These are phyloP conservation scores for Pseudorhiza aurosa DNA, from an alignment of 30 jellyfish, hydroid and myxozoan species.

Conservation along the genomic window DNA sequence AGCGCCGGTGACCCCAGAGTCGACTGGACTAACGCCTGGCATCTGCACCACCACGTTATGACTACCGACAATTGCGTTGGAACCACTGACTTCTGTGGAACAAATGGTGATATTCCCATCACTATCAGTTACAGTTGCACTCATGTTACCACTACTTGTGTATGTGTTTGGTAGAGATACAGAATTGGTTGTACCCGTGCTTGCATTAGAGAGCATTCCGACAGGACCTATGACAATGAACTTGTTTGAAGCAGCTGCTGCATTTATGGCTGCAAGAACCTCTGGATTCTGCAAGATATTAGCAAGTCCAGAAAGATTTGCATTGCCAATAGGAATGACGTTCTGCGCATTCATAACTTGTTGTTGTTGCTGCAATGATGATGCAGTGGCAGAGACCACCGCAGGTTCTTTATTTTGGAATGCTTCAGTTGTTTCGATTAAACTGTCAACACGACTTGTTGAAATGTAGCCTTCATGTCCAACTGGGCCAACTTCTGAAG, in stretches of 20 bases:
- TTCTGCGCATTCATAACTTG: slow-evolving; percentile 74
- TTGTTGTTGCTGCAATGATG: slow-evolving; percentile 67
- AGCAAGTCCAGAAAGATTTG: slow-evolving; percentile 94
- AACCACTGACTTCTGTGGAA: slow-evolving; percentile 7
- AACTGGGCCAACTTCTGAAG: slow-evolving; percentile 53
- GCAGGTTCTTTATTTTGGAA: slow-evolving; percentile 47
- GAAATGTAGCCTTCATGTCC: slow-evolving; percentile 26
- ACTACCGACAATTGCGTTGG: neutral
- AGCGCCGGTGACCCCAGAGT: slow-evolving; percentile 40
- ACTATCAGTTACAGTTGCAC: neutral
- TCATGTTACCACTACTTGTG: slow-evolving; percentile 16
- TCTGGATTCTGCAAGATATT: slow-evolving; percentile 97
- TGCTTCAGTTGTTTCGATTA: slow-evolving; percentile 25
- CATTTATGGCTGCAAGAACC: slow-evolving; percentile 96
- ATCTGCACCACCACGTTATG: slow-evolving; percentile 24
- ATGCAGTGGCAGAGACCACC: slow-evolving; percentile 55
- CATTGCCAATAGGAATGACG: slow-evolving; percentile 76
- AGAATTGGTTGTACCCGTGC: slow-evolving; percentile 58
- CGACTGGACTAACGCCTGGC: slow-evolving; percentile 23
- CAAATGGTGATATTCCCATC: slow-evolving; percentile 6
- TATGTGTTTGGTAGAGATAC: slow-evolving; percentile 70
- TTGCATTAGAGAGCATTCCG: slow-evolving; percentile 88
- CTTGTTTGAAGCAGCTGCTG: slow-evolving; percentile 97
- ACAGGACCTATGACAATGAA: slow-evolving; percentile 99
- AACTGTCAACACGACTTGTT: slow-evolving; percentile 41